Evolutionary conservation across 2,797 vertebrate species (phyloP).

Genomic region (Cirrhinus mrigala): DNA sequence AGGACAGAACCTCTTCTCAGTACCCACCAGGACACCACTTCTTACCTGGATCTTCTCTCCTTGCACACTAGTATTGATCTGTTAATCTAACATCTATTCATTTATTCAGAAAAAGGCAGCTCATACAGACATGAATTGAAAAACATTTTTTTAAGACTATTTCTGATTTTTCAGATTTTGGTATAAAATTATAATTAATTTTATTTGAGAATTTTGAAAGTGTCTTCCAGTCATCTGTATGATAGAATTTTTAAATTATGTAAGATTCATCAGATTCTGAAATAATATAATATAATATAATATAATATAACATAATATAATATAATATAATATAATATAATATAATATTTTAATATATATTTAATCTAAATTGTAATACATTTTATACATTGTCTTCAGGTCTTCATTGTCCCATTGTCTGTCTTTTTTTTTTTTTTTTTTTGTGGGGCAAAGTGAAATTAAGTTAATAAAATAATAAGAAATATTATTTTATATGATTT

Average conservation of each 20-base stretch:
- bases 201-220: no score
- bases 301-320: not conserved
- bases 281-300: not conserved
- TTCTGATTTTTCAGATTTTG: not conserved
- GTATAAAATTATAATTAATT: no score
- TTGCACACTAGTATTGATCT: not conserved
- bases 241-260: no score
- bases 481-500: no score
- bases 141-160: not conserved
- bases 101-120: not conserved
- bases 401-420: not conserved
- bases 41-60: not conserved
- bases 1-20: conserved; percentile 27
- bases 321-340: no score
- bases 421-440: not conserved
- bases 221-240: no score
- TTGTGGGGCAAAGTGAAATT: not conserved
- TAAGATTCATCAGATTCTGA: not conserved
- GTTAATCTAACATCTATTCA: not conserved
- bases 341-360: not conserved
- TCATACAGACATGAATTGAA: not conserved
- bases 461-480: no score
- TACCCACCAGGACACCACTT: not conserved
- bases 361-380: not conserved
- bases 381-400: not conserved